Conservation (phyloP, 2,113 vertebrate species). For the Promerops cafer region DNA sequence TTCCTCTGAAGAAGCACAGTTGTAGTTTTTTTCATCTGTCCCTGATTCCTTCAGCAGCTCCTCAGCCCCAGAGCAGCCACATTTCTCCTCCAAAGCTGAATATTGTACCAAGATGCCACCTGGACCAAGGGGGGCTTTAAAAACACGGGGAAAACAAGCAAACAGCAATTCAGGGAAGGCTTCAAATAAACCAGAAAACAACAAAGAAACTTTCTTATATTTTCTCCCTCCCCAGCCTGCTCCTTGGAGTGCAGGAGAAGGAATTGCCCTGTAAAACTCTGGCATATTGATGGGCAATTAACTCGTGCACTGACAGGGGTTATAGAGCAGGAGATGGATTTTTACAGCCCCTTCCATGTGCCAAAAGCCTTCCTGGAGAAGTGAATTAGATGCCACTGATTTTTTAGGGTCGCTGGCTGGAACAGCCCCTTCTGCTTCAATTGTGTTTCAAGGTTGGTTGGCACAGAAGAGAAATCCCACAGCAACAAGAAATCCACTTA, state of each 20-base stretch:
- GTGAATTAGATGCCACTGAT: background rate
- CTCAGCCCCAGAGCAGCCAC: background rate
- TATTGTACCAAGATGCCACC: background rate
- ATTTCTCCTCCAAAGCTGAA: background rate
- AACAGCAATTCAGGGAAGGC: background rate
- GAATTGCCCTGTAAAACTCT: slow-evolving; percentile 11
- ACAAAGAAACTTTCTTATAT: background rate
- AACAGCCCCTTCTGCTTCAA: background rate
- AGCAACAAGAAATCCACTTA: background rate
- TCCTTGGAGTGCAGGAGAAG: background rate
- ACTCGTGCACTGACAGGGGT: background rate
- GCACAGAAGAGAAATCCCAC: background rate
- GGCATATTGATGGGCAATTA: slow-evolving; percentile 35
- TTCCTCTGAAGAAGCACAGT: background rate
- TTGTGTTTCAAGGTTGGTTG: background rate
- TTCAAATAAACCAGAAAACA: background rate
- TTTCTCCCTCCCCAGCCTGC: background rate
- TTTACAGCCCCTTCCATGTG: background rate
- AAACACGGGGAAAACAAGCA: background rate
- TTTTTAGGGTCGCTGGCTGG: background rate
- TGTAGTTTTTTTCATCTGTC: background rate
- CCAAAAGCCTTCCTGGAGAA: background rate
- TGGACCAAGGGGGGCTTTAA: background rate
- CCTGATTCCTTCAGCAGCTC: background rate
- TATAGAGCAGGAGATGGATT: slow-evolving; percentile 19